A percentile compares a stretch with the other conserved stretches of the same genome.
Conservation (phyloP, 2,888 invertebrate species). For the Allophyes oxyacanthae region DNA sequence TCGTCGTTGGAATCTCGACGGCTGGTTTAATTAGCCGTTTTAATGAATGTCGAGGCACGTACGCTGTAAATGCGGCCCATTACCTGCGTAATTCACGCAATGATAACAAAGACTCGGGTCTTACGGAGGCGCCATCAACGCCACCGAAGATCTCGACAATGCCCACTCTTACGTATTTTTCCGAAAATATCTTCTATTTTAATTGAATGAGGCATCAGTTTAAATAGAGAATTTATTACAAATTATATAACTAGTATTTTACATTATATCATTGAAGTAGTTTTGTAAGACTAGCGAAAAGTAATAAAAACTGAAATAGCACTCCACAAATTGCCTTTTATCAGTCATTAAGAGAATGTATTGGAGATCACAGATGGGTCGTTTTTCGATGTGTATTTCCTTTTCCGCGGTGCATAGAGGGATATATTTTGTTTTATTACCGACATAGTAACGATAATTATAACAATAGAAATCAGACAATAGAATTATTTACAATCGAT, state of each 20-base stretch:
- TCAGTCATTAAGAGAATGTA: constrained; percentile 43
- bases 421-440: too few relatives aligned
- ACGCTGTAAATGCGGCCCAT: constrained; percentile 84
- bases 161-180: constrained; percentile 45
- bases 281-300: constrained; percentile 14
- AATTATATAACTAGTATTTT: constrained; percentile 4
- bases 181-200: constrained; percentile 34
- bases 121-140: constrained; percentile 45
- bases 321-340: constrained; percentile 65
- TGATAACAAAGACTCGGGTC: constrained; percentile 76
- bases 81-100: constrained; percentile 85
- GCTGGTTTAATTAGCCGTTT: constrained; percentile 84
- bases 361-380: constrained; percentile 43
- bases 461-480: too few relatives aligned
- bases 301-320: constrained; percentile 55
- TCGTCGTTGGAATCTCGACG: constrained; percentile 77
- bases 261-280: not conserved
- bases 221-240: constrained; percentile 12
- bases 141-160: constrained; percentile 51
- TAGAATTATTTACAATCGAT: too few relatives aligned
- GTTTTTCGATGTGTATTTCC: constrained; percentile 47
- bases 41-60: constrained; percentile 87
- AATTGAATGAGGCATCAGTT: constrained; percentile 31
- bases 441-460: too few relatives aligned
- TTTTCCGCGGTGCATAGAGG: constrained; percentile 3